phyloP scores from a whole-genome alignment of 2,888 invertebrate species.

The Drosophila paucipuncta region DNA sequence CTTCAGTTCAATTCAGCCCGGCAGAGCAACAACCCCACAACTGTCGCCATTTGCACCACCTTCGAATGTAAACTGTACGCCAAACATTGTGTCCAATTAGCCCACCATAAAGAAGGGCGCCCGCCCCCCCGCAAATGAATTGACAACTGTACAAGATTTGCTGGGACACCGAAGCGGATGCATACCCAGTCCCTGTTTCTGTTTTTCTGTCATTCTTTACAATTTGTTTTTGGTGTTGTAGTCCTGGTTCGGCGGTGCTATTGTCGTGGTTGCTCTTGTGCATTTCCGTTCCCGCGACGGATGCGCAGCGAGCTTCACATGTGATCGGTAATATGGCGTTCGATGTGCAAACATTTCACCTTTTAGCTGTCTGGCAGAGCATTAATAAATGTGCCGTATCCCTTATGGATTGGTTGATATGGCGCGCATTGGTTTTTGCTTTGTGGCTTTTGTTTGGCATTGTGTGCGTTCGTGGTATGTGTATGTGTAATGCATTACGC shows the following conservation, averaged over 20 bases:
- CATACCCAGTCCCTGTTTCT: slow-evolving; percentile 41
- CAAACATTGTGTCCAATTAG: slow-evolving; percentile 49
- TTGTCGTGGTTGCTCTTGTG: slow-evolving; percentile 50
- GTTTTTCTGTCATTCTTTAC: background rate
- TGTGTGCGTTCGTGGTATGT: slow-evolving; percentile 1
- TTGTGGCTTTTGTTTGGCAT: slow-evolving; percentile 22
- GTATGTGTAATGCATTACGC: slow-evolving; percentile 34
- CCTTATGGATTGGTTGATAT: slow-evolving; percentile 5
- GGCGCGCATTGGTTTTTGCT: slow-evolving; percentile 9
- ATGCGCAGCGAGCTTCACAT: slow-evolving; percentile 55
- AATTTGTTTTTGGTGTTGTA: slow-evolving; percentile 10
- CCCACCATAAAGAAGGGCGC: slow-evolving; percentile 7
- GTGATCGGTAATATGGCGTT: slow-evolving; percentile 60
- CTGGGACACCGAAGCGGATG: slow-evolving; percentile 37
- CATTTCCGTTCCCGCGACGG: slow-evolving; percentile 70
- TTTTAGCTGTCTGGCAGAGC: slow-evolving; percentile 54
- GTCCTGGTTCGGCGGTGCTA: slow-evolving; percentile 14
- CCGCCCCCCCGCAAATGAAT: background rate
- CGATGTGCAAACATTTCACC: slow-evolving; percentile 72
- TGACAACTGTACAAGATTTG: slow-evolving; percentile 51
- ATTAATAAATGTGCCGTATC: slow-evolving; percentile 45
- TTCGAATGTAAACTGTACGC: slow-evolving; percentile 3
- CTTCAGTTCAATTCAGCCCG: background rate
- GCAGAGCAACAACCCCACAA: slow-evolving; percentile 9
- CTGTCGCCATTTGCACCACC: slow-evolving; percentile 27